Percentiles rank a stretch among this genome's conserved stretches.
Evolutionary conservation across 2,888 invertebrate genomes (phyloP).

Genomic region (Brachyopa scutellaris): DNA sequence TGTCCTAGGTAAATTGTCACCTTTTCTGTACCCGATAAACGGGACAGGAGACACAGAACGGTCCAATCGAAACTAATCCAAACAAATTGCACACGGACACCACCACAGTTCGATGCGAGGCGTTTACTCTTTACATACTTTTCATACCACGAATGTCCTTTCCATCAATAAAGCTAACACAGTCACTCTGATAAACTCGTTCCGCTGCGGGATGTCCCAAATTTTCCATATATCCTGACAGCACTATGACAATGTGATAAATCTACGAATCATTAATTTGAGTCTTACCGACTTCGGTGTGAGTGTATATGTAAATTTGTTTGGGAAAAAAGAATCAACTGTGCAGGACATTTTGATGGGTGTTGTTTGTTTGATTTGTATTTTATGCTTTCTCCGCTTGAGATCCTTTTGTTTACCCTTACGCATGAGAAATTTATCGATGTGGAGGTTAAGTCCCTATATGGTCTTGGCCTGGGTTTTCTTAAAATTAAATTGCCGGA

Average conservation of each 20-base stretch:
- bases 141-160: conserved; percentile 60
- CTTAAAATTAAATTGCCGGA: conserved; percentile 23
- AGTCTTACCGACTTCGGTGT: conserved; percentile 73
- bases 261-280: conserved; percentile 76
- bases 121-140: conserved; percentile 34
- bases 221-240: conserved; percentile 66
- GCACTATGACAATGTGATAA: conserved; percentile 74
- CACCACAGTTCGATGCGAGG: conserved; percentile 34
- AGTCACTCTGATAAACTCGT: conserved; percentile 50
- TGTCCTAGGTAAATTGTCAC: conserved; percentile 72
- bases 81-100: conserved; percentile 63
- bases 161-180: conserved; percentile 60
- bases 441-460: conserved; percentile 62
- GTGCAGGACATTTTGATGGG: conserved; percentile 61
- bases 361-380: conserved; percentile 66
- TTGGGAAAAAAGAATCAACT: conserved; percentile 38
- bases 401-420: conserved; percentile 67
- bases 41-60: conserved; percentile 50
- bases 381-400: conserved; percentile 58
- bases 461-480: conserved; percentile 35
- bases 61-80: conserved; percentile 73
- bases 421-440: conserved; percentile 69
- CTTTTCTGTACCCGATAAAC: conserved; percentile 31
- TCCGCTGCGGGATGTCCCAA: conserved; percentile 67
- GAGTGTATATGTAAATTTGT: conserved; percentile 36